These are phyloP conservation scores for Rallus crepitans DNA, from an alignment of 2,797 vertebrate genomes.

Conservation along the genomic window DNA sequence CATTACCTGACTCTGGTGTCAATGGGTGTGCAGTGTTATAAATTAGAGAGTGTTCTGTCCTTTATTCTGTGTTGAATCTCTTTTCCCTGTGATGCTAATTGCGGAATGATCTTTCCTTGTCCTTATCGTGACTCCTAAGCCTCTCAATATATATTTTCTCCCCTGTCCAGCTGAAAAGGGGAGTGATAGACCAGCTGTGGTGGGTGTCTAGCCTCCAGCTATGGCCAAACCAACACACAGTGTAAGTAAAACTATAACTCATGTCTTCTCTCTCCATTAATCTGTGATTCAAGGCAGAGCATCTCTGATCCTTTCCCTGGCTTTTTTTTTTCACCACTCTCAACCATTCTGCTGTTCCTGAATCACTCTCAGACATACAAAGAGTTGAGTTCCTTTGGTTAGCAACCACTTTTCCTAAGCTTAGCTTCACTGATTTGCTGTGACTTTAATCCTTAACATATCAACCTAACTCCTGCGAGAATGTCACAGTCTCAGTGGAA, in stretches of 20 bases:
- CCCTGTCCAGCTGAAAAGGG: too few species aligned
- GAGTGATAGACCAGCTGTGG: too few species aligned
- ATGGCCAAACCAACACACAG: too few species aligned
- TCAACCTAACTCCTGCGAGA: neutral
- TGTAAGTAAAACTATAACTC: neutral
- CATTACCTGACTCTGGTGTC: too few species aligned
- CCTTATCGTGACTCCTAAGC: too few species aligned
- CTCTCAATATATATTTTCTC: too few species aligned
- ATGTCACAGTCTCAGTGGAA: neutral
- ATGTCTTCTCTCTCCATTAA: neutral
- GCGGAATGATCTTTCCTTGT: too few species aligned
- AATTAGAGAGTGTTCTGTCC: too few species aligned
- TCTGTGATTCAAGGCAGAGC: neutral
- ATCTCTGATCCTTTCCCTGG: neutral
- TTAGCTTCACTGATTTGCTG: neutral
- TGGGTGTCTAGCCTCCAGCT: too few species aligned
- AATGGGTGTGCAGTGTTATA: too few species aligned
- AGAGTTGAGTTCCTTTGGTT: neutral
- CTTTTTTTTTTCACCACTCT: neutral
- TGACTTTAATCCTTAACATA: neutral
- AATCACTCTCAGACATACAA: neutral
- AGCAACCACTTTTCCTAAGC: neutral
- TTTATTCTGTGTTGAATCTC: too few species aligned
- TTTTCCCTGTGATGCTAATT: too few species aligned
- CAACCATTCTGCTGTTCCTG: neutral